These are phyloP conservation scores for Tetraodon nigroviridis DNA, from an alignment of 2,113 vertebrate species.

Conservation along the genomic window DNA sequence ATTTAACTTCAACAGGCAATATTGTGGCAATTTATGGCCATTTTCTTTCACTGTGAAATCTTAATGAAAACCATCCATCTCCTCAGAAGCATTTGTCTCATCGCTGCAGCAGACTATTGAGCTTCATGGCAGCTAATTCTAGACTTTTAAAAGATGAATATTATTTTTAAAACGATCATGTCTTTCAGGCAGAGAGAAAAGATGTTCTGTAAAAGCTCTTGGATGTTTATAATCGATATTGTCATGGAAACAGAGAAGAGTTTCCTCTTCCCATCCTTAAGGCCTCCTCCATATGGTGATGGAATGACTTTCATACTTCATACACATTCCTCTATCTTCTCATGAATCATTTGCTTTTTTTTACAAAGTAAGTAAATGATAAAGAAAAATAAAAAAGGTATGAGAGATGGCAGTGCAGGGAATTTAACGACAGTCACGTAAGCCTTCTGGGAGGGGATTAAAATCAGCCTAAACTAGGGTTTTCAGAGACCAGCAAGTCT, in stretches of 20 bases:
- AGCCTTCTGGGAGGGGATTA: no score
- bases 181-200: slow-evolving; percentile 9
- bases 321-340: slow-evolving; percentile 43
- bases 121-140: slow-evolving; percentile 50
- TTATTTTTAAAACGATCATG: slow-evolving; percentile 20
- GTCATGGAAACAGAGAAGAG: slow-evolving; percentile 19
- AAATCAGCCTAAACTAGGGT: no score
- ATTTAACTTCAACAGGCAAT: slow-evolving; percentile 43
- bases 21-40: slow-evolving; percentile 36
- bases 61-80: slow-evolving; percentile 61
- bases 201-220: slow-evolving; percentile 21
- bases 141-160: slow-evolving; percentile 1
- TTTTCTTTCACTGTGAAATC: slow-evolving; percentile 44
- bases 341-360: slow-evolving; percentile 19
- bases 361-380: no score
- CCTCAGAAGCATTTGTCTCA: slow-evolving; percentile 40
- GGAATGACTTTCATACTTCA: slow-evolving; percentile 49
- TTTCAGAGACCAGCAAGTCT: no score
- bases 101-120: slow-evolving; percentile 36
- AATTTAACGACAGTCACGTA: no score
- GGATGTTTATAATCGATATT: slow-evolving; percentile 39
- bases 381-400: no score
- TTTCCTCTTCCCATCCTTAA: slow-evolving; percentile 4
- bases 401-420: no score
- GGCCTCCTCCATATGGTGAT: slow-evolving; percentile 40